Percentiles rank a stretch among this genome's conserved stretches.
Conservation (phyloP, 2,113 vertebrate genomes). For the Cinclus mexicanus region DNA sequence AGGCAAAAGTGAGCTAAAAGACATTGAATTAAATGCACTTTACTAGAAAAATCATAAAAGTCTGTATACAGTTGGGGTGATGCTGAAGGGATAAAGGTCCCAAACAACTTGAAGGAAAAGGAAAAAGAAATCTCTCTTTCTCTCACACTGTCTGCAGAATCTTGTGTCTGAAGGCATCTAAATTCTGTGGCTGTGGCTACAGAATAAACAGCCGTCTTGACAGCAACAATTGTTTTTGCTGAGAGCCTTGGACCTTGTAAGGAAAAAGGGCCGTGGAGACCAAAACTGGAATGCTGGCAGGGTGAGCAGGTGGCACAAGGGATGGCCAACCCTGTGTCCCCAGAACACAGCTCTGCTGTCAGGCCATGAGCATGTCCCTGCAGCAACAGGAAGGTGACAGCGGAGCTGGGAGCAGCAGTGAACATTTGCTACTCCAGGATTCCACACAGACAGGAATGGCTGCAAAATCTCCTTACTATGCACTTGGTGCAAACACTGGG, state of each 20-base stretch:
- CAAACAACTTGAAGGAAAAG: neutral
- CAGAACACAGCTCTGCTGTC: neutral
- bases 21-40: fast-evolving
- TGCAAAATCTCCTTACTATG: neutral
- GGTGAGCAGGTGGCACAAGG: neutral
- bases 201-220: neutral
- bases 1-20: neutral
- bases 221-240: neutral
- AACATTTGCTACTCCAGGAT: neutral
- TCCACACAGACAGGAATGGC: neutral
- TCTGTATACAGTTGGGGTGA: fast-evolving
- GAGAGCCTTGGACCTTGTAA: neutral
- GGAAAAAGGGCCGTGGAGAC: neutral
- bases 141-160: neutral
- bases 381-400: neutral
- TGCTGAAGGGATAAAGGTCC: neutral
- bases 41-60: neutral
- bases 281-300: neutral
- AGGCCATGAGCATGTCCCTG: neutral
- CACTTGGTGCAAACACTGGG: neutral
- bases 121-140: neutral
- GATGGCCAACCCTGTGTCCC: neutral
- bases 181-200: neutral
- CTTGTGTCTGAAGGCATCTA: neutral
- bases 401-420: neutral